These are phyloP conservation scores for Apis dorsata DNA, from an alignment of 1,140 invertebrate species.

Conservation along the genomic window DNA sequence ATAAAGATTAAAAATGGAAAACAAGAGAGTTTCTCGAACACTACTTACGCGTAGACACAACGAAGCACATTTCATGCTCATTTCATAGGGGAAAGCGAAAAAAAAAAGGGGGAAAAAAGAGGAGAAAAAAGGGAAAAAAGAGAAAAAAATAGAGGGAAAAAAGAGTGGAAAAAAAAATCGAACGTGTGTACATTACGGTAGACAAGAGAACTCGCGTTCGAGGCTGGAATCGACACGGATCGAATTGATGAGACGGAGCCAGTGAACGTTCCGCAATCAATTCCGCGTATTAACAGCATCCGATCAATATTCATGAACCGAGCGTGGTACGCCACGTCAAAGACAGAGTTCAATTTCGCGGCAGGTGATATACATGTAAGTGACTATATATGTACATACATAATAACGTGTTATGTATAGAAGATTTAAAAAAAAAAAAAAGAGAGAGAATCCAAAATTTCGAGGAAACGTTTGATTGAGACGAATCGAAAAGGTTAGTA, in stretches of 20 bases:
- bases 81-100: not conserved
- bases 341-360: conserved; percentile 76
- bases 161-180: not conserved
- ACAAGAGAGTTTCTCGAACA: not conserved
- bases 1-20: not conserved
- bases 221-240: conserved; percentile 64
- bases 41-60: not conserved
- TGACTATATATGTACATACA: conserved; percentile 1
- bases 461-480: too few relatives aligned
- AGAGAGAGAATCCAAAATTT: too few relatives aligned
- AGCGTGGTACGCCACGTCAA: conserved; percentile 67
- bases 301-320: conserved; percentile 77
- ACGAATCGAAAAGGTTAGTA: too few relatives aligned
- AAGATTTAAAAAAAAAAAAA: too few relatives aligned
- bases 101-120: not conserved
- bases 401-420: not conserved
- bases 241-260: conserved; percentile 66
- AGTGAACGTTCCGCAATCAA: conserved; percentile 69
- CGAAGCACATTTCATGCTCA: not conserved
- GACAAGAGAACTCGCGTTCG: conserved; percentile 31
- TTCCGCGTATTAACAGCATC: conserved; percentile 67
- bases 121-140: not conserved
- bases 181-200: conserved; percentile 14
- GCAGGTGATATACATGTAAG: conserved; percentile 64
- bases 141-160: not conserved